phyloP scores from a whole-genome alignment of 2,888 invertebrate species.

The Agrilus mali region DNA sequence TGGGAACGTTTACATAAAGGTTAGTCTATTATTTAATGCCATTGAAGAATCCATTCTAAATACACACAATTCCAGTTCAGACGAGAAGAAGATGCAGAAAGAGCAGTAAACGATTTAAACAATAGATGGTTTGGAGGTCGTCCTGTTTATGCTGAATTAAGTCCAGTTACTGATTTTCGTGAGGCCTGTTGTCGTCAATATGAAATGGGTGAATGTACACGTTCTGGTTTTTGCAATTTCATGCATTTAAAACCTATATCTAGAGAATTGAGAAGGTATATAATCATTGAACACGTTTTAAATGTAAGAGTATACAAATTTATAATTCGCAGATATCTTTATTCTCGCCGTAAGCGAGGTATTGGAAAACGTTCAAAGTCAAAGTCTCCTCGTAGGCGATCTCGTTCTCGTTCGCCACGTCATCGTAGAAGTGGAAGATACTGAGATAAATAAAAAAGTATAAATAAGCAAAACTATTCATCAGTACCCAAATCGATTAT shows the following conservation, averaged over 20 bases:
- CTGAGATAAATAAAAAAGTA: conserved; percentile 17
- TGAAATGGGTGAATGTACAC: conserved; percentile 98
- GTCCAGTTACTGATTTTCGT: conserved; percentile 97
- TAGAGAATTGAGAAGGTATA: conserved; percentile 74
- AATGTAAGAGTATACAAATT: neutral
- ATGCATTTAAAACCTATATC: conserved; percentile 99
- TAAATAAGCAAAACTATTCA: too few species aligned
- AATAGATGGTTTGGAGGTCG: conserved; percentile 99
- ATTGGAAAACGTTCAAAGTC: conserved; percentile 44
- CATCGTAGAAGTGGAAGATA: conserved; percentile 38
- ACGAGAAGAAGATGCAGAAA: conserved; percentile 95
- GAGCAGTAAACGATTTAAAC: conserved; percentile 92
- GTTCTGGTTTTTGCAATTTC: conserved; percentile 99
- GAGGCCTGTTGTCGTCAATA: conserved; percentile 99
- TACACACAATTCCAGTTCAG: conserved; percentile 53
- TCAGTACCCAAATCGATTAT: too few species aligned
- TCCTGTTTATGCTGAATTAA: conserved; percentile 95
- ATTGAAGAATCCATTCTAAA: neutral
- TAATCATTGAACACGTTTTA: neutral
- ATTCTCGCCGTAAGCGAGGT: conserved; percentile 54
- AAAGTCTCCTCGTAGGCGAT: conserved; percentile 40
- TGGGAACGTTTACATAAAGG: conserved; percentile 98
- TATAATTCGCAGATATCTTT: conserved; percentile 44
- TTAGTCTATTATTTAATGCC: conserved; percentile 26
- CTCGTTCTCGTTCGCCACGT: conserved; percentile 38